phyloP scores from a whole-genome alignment of 2,797 vertebrate genomes.

The Pipistrellus pygmaeus region DNA sequence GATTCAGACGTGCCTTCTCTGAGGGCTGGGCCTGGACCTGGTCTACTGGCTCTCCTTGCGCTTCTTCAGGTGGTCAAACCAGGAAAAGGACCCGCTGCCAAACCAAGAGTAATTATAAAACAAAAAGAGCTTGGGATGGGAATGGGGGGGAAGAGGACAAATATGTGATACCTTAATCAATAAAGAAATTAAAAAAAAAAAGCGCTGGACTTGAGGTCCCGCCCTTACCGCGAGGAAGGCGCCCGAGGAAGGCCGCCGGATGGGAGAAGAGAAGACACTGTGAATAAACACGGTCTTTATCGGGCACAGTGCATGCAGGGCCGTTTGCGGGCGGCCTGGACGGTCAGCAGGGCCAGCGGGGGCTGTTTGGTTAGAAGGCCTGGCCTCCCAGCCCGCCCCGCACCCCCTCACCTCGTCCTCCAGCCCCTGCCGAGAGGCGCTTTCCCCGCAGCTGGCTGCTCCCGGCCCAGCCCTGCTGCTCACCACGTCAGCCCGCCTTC shows the following conservation, averaged over 20 bases:
- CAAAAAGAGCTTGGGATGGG: not conserved
- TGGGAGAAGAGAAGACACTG: not conserved
- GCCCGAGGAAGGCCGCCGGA: not conserved
- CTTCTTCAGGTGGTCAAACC: not conserved
- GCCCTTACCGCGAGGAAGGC: not conserved
- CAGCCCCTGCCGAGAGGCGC: too few species aligned
- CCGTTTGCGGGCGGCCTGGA: accelerated
- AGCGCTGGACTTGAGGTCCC: not conserved
- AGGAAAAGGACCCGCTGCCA: not conserved
- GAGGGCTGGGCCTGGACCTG: not conserved
- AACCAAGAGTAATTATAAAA: not conserved
- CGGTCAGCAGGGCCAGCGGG: not conserved
- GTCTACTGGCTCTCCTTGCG: not conserved
- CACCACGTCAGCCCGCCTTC: not conserved
- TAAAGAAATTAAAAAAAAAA: too few species aligned
- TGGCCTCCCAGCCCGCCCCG: not conserved
- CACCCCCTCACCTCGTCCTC: not conserved
- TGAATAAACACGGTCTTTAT: not conserved
- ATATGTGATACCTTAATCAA: too few species aligned
- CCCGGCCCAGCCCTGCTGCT: not conserved
- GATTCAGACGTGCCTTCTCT: not conserved
- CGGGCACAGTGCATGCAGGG: not conserved
- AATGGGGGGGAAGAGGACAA: too few species aligned
- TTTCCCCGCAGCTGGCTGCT: too few species aligned
- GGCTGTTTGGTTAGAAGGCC: not conserved